Evolutionary conservation across 2,797 vertebrate genomes (phyloP).

Genomic region (Alosa sapidissima): DNA sequence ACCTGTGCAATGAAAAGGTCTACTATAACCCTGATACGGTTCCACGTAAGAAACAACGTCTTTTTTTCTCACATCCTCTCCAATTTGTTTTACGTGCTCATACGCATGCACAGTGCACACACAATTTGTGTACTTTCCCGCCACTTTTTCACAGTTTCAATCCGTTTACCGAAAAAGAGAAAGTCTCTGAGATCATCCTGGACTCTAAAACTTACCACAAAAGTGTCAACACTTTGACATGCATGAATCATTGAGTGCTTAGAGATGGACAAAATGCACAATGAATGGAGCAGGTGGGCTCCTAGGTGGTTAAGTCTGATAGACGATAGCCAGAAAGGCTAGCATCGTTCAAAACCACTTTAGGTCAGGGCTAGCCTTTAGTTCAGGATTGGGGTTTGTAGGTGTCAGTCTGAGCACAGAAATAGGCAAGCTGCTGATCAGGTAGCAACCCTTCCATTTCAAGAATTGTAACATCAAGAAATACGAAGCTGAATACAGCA

Average conservation of each 20-base stretch:
- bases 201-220: neutral
- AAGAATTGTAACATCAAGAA: neutral
- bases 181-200: neutral
- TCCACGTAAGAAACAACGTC: conserved; percentile 75
- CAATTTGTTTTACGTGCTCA: neutral
- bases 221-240: neutral
- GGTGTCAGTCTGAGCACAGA: neutral
- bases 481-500: neutral
- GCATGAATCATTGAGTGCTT: neutral
- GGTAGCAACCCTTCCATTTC: neutral
- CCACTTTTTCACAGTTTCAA: neutral
- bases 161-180: neutral
- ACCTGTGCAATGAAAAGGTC: conserved; percentile 88
- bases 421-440: neutral
- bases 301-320: neutral
- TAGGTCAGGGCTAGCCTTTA: neutral
- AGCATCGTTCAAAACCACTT: neutral
- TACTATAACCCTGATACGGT: conserved; percentile 83
- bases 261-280: neutral
- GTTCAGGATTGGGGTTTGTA: neutral
- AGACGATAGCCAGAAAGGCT: neutral
- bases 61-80: conserved; percentile 35
- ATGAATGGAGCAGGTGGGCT: neutral
- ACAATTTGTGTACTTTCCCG: neutral
- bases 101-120: neutral